These are phyloP conservation scores for Neoniphon sammara DNA, from an alignment of 2,797 vertebrate genomes.

Conservation along the genomic window DNA sequence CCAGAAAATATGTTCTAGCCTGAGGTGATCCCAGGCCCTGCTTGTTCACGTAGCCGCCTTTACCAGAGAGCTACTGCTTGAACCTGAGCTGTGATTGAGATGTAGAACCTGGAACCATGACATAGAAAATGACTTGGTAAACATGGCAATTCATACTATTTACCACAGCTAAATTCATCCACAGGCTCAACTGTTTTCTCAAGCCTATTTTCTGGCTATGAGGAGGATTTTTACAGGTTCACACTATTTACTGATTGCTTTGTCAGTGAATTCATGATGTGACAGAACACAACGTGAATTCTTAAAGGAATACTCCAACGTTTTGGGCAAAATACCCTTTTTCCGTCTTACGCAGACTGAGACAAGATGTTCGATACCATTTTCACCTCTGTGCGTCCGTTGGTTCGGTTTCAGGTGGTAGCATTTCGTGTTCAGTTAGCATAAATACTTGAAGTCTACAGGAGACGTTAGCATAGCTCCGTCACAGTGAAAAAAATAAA, in stretches of 20 bases:
- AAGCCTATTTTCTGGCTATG: not conserved
- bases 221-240: not conserved
- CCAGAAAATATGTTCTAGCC: constrained; percentile 17
- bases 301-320: no score
- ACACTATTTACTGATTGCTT: not conserved
- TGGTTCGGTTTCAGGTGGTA: no score
- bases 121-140: constrained; percentile 2
- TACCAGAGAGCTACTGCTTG: constrained; percentile 1
- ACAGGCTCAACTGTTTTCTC: not conserved
- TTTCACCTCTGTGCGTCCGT: no score
- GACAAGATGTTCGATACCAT: no score
- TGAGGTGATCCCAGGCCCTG: not conserved
- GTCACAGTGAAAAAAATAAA: no score
- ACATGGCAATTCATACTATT: not conserved
- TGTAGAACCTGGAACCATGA: not conserved
- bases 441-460: no score
- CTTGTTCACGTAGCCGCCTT: constrained; percentile 15
- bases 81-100: constrained; percentile 12
- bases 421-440: no score
- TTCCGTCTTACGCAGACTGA: no score
- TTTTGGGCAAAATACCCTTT: no score
- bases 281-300: not conserved
- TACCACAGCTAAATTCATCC: not conserved
- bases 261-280: no score
- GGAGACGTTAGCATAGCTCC: no score